Evolutionary conservation across 2,797 vertebrate genomes (phyloP), one percentile per base, ranked within the genome.

Genomic region (Premnoplex brunnescens): DNA sequence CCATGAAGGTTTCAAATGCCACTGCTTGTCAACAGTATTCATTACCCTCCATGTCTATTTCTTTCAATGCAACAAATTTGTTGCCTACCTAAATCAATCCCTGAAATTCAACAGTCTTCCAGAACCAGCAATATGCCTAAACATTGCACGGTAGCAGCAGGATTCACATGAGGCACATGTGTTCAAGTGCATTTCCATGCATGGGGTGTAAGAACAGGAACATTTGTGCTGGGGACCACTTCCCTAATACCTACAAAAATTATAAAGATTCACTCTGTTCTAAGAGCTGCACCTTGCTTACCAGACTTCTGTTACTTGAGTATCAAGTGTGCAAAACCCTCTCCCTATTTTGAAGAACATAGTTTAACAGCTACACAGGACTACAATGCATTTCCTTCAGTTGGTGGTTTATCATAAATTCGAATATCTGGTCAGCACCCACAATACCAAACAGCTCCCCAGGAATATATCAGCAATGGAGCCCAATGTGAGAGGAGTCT

Each of bases 161-260:
- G 1, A 67, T 59, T 83, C 24, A 12, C 3, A 0, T 13, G 16
- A 80, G 58, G 37, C 24, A 86, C 34, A 6, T 0, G 0, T 48
- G 55, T 49, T 43, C 36, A 69, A 44, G 49, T 26, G 55, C 60
- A n/a, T 22, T 81, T 36, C 44, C 15, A 5, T 26, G 19, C 34
- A 37, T 3, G 11, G 7, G 11, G 10, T 21, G 2, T 24, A 43
- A 36, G 6, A 7, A 32, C 11, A 60, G 34, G 10, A 91, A 51
- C 24, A 75, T 34, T 4, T 66, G 43, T 2, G 1, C 46, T 55
- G 22, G 9, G 13, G 23, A 75, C n/a, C 12, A 11, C 36, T 78
- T 52, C 49, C 32, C 22, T 44, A 69, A 43, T 32, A 81, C 10
- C 43, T 48, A 58, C 34, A 69, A n/a, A 91, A 75, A 51, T 10